Conservation (phyloP, 2,888 invertebrate genomes). For the Allacma fusca region DNA sequence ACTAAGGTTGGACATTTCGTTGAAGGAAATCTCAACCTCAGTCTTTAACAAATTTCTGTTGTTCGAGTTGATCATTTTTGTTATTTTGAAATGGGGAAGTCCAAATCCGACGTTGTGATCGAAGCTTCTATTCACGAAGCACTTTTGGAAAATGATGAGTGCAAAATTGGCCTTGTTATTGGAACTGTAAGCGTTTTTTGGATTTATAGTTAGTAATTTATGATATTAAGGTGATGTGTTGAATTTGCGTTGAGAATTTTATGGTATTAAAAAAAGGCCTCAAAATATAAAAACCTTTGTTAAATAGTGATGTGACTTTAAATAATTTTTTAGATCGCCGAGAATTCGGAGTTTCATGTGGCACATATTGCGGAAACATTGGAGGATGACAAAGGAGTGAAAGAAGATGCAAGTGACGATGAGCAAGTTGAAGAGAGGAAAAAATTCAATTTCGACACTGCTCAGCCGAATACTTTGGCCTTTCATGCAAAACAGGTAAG, state of each 20-base stretch:
- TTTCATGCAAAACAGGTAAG: slow-evolving; percentile 58
- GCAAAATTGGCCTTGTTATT: slow-evolving; percentile 55
- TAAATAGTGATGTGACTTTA: slow-evolving; percentile 21
- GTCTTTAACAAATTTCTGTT: too few species aligned
- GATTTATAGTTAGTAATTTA: neutral
- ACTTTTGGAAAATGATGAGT: slow-evolving; percentile 30
- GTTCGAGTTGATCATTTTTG: too few species aligned
- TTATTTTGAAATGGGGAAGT: slow-evolving; percentile 3
- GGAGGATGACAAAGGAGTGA: slow-evolving; percentile 47
- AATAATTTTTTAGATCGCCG: slow-evolving; percentile 45
- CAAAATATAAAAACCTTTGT: too few species aligned
- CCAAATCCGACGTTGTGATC: neutral
- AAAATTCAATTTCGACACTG: slow-evolving; percentile 27
- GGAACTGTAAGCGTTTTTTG: slow-evolving; percentile 53
- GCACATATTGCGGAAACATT: slow-evolving; percentile 56
- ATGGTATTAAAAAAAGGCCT: too few species aligned
- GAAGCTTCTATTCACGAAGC: neutral
- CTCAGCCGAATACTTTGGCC: slow-evolving; percentile 41
- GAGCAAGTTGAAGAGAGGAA: slow-evolving; percentile 3
- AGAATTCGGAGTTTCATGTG: slow-evolving; percentile 52
- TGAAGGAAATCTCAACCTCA: too few species aligned
- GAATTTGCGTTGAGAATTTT: neutral
- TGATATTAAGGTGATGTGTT: neutral
- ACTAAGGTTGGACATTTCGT: too few species aligned
- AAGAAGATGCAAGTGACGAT: neutral